Percentiles rank a stretch among this genome's conserved stretches.
Conservation (phyloP, 1,140 invertebrate genomes). For the Eubasilissa regina region DNA sequence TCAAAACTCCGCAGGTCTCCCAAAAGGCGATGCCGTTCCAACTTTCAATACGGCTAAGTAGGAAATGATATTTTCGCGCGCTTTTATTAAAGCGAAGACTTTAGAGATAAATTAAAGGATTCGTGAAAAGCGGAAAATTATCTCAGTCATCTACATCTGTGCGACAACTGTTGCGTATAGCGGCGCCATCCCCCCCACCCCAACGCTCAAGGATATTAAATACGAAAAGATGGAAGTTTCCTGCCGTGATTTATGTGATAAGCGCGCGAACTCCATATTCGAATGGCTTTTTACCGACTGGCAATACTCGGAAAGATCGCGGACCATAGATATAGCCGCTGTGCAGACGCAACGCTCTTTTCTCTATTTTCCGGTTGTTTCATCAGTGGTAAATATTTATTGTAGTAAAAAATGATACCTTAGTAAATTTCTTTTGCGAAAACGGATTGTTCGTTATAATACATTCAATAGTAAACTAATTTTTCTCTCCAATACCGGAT, state of each 20-base stretch:
- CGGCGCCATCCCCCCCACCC: too few relatives aligned
- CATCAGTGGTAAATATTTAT: too few relatives aligned
- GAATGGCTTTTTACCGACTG: too few relatives aligned
- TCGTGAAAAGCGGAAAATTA: slow-evolving; percentile 15
- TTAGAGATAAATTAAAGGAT: slow-evolving; percentile 43
- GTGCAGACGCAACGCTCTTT: too few relatives aligned
- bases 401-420: too few relatives aligned
- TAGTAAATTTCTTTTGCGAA: too few relatives aligned
- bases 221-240: slow-evolving; percentile 2
- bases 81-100: slow-evolving; percentile 38
- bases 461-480: too few relatives aligned
- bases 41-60: background rate
- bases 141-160: slow-evolving; percentile 37
- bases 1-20: background rate
- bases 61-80: slow-evolving; percentile 1
- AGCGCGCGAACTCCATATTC: background rate
- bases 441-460: too few relatives aligned
- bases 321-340: too few relatives aligned
- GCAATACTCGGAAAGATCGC: too few relatives aligned
- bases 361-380: too few relatives aligned
- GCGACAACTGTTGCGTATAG: slow-evolving; percentile 29
- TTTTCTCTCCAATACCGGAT: too few relatives aligned
- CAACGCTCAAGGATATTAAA: slow-evolving; percentile 11
- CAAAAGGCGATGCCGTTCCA: background rate
- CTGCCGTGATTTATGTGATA: slow-evolving; percentile 15